These are phyloP conservation scores for Crambe crambe DNA, from an alignment of 37 sponge, comb jelly and placozoan genomes.

Conservation along the genomic window DNA sequence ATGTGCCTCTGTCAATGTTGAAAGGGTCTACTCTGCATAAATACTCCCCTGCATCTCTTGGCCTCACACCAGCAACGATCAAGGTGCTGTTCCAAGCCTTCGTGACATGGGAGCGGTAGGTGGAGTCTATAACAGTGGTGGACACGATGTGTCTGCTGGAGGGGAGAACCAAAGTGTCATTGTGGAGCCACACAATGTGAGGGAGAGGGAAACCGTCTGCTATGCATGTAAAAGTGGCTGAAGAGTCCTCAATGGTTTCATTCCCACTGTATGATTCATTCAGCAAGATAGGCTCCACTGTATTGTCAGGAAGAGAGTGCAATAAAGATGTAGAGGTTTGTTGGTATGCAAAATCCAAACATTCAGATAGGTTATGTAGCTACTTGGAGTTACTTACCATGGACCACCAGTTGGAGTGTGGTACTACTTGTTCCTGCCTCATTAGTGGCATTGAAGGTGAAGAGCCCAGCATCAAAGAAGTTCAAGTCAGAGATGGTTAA, in stretches of 20 bases:
- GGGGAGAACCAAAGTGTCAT: not conserved
- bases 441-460: constrained; percentile 23
- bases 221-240: constrained; percentile 15
- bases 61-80: constrained; percentile 1
- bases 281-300: not conserved
- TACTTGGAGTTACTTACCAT: too few species aligned
- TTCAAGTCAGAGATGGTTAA: not conserved
- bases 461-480: constrained; percentile 21
- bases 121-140: not conserved
- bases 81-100: constrained; percentile 17
- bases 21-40: constrained; percentile 17
- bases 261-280: not conserved
- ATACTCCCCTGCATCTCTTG: constrained; percentile 15
- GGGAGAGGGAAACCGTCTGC: constrained; percentile 46
- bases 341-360: too few species aligned
- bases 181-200: constrained; percentile 24
- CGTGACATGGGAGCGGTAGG: constrained; percentile 4
- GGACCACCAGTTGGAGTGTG: not conserved
- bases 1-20: not conserved
- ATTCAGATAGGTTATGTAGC: too few species aligned
- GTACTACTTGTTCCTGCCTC: not conserved
- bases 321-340: too few species aligned
- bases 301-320: too few species aligned
- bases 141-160: not conserved
- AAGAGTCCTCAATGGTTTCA: not conserved